Conservation (phyloP, 2,888 invertebrate species). For the Drosophila limbata region DNA sequence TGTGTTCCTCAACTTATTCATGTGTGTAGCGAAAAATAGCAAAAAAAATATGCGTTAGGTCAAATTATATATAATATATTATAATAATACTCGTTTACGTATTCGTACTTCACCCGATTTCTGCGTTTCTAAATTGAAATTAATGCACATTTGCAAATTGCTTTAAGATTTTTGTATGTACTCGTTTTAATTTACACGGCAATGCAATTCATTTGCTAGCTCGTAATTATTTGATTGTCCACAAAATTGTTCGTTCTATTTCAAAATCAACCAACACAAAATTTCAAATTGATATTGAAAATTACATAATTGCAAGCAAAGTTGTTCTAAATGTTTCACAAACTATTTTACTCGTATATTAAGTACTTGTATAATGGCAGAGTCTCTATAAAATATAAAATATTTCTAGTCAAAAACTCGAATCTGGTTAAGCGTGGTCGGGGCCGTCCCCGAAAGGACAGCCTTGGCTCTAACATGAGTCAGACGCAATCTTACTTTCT, state of each 20-base stretch:
- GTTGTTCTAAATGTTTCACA: conserved; percentile 38
- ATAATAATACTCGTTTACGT: background rate
- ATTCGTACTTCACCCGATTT: conserved; percentile 16
- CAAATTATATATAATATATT: background rate
- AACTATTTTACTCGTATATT: conserved; percentile 29
- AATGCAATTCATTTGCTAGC: conserved; percentile 33
- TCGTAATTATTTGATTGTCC: conserved; percentile 39
- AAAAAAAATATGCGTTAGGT: conserved; percentile 2
- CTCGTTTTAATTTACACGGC: conserved; percentile 28
- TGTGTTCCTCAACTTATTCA: conserved; percentile 9
- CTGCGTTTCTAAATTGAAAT: conserved; percentile 4
- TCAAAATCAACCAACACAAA: conserved; percentile 2
- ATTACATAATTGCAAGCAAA: conserved; percentile 50
- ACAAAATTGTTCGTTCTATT: conserved; percentile 24
- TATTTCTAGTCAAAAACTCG: conserved; percentile 83
- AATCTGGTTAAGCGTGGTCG: conserved; percentile 87
- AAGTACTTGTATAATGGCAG: conserved; percentile 24
- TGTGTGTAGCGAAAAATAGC: conserved; percentile 30
- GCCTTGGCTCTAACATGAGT: conserved; percentile 86
- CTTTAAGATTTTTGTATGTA: conserved; percentile 40
- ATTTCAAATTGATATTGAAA: conserved; percentile 21
- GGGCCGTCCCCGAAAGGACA: conserved; percentile 87
- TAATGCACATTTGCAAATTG: conserved; percentile 30
- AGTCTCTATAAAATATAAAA: conserved; percentile 7
- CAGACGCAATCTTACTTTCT: conserved; percentile 89